A percentile compares a stretch with the other conserved stretches of the same genome.
Evolutionary conservation across 2,113 vertebrate genomes (phyloP).

Genomic region (Vicugna pacos): DNA sequence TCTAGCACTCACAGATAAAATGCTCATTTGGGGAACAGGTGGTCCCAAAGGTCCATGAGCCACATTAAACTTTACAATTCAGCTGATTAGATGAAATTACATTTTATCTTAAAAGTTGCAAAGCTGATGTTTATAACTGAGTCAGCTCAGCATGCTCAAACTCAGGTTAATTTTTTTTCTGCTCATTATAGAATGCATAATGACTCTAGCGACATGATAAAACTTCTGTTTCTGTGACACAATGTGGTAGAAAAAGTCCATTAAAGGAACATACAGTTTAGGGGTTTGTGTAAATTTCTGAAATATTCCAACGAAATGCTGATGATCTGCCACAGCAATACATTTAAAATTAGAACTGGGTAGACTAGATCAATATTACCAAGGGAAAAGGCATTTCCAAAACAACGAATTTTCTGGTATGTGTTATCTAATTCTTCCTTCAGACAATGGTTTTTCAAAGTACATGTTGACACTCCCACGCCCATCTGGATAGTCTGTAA

Average conservation of each 20-base stretch:
- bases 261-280: neutral
- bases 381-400: neutral
- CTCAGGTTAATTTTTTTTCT: neutral
- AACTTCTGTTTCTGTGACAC: conserved; percentile 1
- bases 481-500: neutral
- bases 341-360: conserved; percentile 31
- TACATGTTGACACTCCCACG: neutral
- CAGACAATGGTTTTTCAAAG: conserved; percentile 20
- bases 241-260: neutral
- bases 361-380: neutral
- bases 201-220: neutral
- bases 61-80: conserved; percentile 20
- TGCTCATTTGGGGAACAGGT: neutral
- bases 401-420: conserved; percentile 22
- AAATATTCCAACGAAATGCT: neutral
- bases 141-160: conserved; percentile 30
- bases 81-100: conserved; percentile 12
- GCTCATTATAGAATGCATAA: neutral
- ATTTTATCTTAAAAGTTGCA: neutral
- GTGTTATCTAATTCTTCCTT: conserved; percentile 33
- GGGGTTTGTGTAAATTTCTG: neutral
- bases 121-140: neutral
- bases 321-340: neutral
- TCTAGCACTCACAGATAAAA: neutral
- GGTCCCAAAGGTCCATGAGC: neutral